Base-by-base conservation (phyloP, 2,888 invertebrate species). In the Erpobdella octoculata region DNA sequence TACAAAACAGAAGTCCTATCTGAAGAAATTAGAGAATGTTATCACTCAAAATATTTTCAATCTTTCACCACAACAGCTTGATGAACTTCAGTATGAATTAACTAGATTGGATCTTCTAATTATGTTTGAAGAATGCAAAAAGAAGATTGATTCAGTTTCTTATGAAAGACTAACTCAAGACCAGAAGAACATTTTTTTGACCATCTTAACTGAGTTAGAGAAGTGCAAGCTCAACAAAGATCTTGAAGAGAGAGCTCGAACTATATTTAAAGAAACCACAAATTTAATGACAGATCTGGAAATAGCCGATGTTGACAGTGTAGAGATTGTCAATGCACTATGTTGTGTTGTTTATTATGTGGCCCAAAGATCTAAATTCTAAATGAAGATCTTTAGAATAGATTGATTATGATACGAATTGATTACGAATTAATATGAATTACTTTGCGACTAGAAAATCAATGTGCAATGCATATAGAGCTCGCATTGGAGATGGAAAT, bases 401-500 rank as follows among this genome's bases (percentile, higher is more conserved):
- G n/a, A n/a, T n/a, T n/a, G n/a, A n/a, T n/a, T n/a, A n/a, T n/a
- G n/a, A n/a, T n/a, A n/a, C n/a, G n/a, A n/a, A n/a, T n/a, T n/a
- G n/a, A n/a, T n/a, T n/a, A n/a, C n/a, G n/a, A n/a, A n/a, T n/a
- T n/a, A n/a, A n/a, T n/a, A n/a, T n/a, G n/a, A n/a, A n/a, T n/a
- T n/a, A n/a, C n/a, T n/a, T n/a, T n/a, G 89, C 89, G 0, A 87
- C 84, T 84, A 74, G 83, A 78, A 77, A 78, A 59, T 78, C 85
- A 0, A 83, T 71, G 53, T 89, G 89, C 78, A 81, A 81, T 33
- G 88, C 88, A 73, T 89, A 89, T 78, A 84, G 84, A 0, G 86
- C 79, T 0, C 0, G 4, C 0, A 87, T 89, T 72, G 89, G 89
- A 5, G 84, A 83, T 0, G 31, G 28, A 0, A 74, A 71, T n/a